phyloP scores from a whole-genome alignment of 2,797 vertebrate genomes.

The Microtus obscurus region DNA sequence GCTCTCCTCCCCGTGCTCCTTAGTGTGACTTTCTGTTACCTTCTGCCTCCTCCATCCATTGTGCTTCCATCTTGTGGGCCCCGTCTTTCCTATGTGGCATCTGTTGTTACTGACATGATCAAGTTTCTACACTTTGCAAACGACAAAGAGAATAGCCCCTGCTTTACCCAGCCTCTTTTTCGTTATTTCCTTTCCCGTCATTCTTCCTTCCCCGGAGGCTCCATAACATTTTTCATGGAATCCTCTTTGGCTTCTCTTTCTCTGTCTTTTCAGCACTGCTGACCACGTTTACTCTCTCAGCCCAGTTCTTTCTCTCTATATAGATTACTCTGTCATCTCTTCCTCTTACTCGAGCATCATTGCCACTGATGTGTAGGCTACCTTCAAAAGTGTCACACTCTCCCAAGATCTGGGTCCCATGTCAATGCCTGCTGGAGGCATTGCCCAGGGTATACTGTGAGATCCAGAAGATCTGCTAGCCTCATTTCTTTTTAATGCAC shows the following conservation, averaged over 20 bases:
- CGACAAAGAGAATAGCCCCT: not conserved
- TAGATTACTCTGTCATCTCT: not conserved
- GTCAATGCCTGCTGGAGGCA: fast-evolving
- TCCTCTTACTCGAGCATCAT: not conserved
- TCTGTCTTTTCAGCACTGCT: not conserved
- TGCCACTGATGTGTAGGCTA: not conserved
- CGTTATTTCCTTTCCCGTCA: fast-evolving
- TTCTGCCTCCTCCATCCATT: fast-evolving
- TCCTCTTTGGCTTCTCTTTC: not conserved
- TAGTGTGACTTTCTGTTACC: fast-evolving
- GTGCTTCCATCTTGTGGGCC: fast-evolving
- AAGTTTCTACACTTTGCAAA: not conserved
- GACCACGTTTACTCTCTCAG: not conserved
- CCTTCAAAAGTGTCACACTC: fast-evolving
- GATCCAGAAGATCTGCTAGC: not conserved
- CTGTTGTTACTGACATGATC: not conserved
- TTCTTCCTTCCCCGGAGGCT: not conserved
- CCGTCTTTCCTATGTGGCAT: fast-evolving
- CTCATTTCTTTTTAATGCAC: not conserved
- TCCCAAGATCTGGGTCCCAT: not conserved
- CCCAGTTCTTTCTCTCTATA: not conserved
- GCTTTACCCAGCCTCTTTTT: fast-evolving
- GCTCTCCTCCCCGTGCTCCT: fast-evolving
- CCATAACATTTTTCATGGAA: no score
- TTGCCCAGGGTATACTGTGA: not conserved